A percentile compares a stretch with the other conserved stretches of the same genome.
Conservation (phyloP, 35 echinoderm and acorn worm genomes). For the Lytechinus pictus region DNA sequence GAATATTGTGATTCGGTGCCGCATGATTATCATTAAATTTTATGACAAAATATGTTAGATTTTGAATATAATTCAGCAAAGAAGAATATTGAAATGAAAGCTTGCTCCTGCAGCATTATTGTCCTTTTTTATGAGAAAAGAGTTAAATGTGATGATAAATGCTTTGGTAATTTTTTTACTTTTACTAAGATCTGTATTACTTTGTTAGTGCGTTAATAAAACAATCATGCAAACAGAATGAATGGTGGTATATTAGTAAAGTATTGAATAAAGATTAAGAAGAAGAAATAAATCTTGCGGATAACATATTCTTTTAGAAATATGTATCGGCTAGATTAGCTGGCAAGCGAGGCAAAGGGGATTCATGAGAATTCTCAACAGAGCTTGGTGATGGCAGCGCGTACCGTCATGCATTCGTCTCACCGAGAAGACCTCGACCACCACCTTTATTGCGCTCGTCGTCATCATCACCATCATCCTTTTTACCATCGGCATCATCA, state of each 20-base stretch:
- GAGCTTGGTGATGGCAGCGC: slow-evolving; percentile 47
- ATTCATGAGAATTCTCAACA: slow-evolving; percentile 29
- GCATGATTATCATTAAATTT: background rate
- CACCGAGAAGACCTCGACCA: background rate
- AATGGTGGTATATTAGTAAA: background rate
- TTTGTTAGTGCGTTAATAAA: background rate
- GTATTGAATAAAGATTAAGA: background rate
- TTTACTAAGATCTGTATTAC: background rate
- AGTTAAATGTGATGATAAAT: too few relatives aligned
- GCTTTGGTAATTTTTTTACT: background rate
- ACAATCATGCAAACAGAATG: background rate
- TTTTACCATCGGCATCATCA: background rate
- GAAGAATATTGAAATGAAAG: too few relatives aligned
- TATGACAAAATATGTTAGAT: too few relatives aligned
- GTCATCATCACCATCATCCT: background rate
- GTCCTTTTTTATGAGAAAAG: too few relatives aligned
- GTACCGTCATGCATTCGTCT: slow-evolving; percentile 52
- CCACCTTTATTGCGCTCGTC: background rate
- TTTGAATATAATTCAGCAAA: too few relatives aligned
- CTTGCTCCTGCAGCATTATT: too few relatives aligned
- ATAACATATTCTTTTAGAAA: slow-evolving; percentile 25
- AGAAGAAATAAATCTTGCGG: background rate
- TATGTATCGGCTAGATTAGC: slow-evolving; percentile 33
- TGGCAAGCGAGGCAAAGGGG: slow-evolving; percentile 50
- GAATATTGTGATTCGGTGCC: background rate